Evolutionary conservation across 2,113 vertebrate species (phyloP).

Genomic region (Syngnathus typhle): DNA sequence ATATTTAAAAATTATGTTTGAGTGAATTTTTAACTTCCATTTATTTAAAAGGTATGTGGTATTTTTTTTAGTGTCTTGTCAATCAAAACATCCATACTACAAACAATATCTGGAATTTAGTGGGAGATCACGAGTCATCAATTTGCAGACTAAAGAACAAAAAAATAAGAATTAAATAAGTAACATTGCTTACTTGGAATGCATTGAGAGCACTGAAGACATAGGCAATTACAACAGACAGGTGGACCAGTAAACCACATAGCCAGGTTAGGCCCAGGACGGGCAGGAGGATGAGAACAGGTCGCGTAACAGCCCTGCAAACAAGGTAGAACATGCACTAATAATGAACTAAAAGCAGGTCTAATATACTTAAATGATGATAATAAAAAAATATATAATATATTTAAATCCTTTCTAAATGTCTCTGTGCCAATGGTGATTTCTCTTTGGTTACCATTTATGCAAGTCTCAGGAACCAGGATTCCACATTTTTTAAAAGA

Average conservation of each 20-base stretch:
- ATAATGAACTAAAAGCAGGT: background rate
- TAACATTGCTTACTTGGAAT: slow-evolving; percentile 76
- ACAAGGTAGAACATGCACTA: slow-evolving; percentile 2
- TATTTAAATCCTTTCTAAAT: background rate
- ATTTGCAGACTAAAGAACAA: background rate
- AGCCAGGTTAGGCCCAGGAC: slow-evolving; percentile 88
- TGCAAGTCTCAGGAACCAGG: slow-evolving; percentile 2
- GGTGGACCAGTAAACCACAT: slow-evolving; percentile 82
- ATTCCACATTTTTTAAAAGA: slow-evolving; percentile 29
- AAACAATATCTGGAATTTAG: background rate
- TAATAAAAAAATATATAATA: too few species aligned
- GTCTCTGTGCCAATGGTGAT: too few species aligned
- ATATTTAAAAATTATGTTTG: too few species aligned
- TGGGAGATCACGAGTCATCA: background rate
- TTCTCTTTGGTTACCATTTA: slow-evolving; percentile 13
- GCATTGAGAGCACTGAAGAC: slow-evolving; percentile 83
- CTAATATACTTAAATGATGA: background rate
- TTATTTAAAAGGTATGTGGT: too few species aligned
- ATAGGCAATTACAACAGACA: slow-evolving; percentile 77
- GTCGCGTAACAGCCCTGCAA: slow-evolving; percentile 81
- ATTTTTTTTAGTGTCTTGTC: background rate
- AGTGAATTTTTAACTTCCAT: too few species aligned
- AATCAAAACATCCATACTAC: background rate
- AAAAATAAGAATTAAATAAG: background rate
- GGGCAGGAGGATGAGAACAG: slow-evolving; percentile 80